phyloP scores from a whole-genome alignment of 2,888 invertebrate species.

The Cerastis leucographa region DNA sequence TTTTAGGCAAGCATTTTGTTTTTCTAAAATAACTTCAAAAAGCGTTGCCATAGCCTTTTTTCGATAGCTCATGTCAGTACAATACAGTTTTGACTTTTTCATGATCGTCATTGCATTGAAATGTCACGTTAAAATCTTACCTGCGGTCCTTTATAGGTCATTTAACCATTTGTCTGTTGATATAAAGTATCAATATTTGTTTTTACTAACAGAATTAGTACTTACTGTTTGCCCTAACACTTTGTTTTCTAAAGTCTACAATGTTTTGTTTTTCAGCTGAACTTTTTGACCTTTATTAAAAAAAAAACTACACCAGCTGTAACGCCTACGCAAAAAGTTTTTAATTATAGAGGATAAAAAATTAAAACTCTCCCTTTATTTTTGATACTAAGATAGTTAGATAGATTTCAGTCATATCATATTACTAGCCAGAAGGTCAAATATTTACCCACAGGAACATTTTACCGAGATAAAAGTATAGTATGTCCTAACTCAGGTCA shows the following conservation, averaged over 20 bases:
- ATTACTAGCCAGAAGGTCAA: neutral
- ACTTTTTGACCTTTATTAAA: neutral
- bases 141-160: neutral
- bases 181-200: neutral
- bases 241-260: neutral
- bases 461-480: neutral
- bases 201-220: neutral
- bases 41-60: neutral
- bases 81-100: neutral
- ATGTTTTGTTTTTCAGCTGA: neutral
- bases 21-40: neutral
- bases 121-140: neutral
- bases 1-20: neutral
- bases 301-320: neutral
- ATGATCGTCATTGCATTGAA: neutral
- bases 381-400: too few relatives aligned
- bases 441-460: neutral
- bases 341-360: neutral
- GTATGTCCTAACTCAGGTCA: neutral
- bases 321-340: neutral
- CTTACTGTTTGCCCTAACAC: neutral
- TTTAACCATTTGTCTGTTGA: neutral
- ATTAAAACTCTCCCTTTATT: neutral
- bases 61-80: neutral
- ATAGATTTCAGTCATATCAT: neutral